Base-by-base conservation (phyloP, 2,113 vertebrate genomes). In the Leptodactylus fuscus region DNA sequence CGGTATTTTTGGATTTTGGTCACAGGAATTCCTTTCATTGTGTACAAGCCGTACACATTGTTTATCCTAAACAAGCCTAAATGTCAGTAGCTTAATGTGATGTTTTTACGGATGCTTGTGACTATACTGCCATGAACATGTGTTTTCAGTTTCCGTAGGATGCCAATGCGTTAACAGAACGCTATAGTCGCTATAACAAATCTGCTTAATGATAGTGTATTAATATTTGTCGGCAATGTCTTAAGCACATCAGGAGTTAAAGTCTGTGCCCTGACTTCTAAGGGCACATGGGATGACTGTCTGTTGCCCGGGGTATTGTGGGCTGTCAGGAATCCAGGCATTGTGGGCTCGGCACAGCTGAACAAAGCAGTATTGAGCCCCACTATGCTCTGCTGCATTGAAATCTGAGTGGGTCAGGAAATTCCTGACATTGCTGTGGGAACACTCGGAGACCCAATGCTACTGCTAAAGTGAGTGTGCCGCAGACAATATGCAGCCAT, bases 361-460 rank as follows among this genome's bases (percentile, higher is more conserved):
- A 84, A 84, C 82, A 84, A 84, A 77, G 82, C 82, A 76, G 82
- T 84, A 84, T 84, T 84, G 82, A 84, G 73, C 82, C 71, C 82
- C 82, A 77, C 71, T 77, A 58, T 65, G 71, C 44, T 46, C 29
- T 77, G 55, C 20, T 65, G 58, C 73, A 76, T 51, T 84, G 82
- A 84, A 84, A 84, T 77, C 53, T 77, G 82, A 84, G 82, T 84
- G 82, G 82, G 82, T 84, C 82, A 84, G 82, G 71, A 84, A 76
- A 84, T 84, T 84, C 82, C 82, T 84, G 73, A 67, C 82, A 84
- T 84, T 84, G 73, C 82, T 84, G 73, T 77, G 80, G 80, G 80
- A 81, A 84, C 82, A 77, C 15, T 77, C 18, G 16, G 27, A 77
- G 41, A 83, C 69, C 82, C 82, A 34, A 29, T 84, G 82, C 71